Evolutionary conservation across 2,113 vertebrate species (phyloP).

Genomic region (Rhodinocichla rosea): DNA sequence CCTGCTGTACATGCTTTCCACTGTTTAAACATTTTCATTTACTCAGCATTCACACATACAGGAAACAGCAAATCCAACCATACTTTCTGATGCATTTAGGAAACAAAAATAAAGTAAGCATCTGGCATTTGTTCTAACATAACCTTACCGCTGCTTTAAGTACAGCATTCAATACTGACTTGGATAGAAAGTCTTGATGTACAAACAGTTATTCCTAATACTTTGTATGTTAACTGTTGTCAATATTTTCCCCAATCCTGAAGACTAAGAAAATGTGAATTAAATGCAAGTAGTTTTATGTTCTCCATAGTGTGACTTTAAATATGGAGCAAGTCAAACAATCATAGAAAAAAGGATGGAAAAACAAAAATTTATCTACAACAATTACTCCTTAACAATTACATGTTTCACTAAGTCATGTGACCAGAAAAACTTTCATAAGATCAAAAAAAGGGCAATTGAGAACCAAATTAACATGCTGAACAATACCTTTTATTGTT

Average conservation of each 20-base stretch:
- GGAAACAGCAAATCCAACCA: slow-evolving; percentile 40
- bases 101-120: background rate
- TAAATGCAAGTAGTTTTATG: slow-evolving; percentile 65
- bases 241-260: slow-evolving; percentile 30
- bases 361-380: slow-evolving; percentile 26
- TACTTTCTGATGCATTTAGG: slow-evolving; percentile 20
- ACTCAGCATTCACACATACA: slow-evolving; percentile 60
- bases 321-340: slow-evolving; percentile 57
- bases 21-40: slow-evolving; percentile 71
- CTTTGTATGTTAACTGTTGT: slow-evolving; percentile 28
- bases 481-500: slow-evolving; percentile 39
- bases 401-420: slow-evolving; percentile 53
- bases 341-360: slow-evolving; percentile 33
- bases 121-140: background rate
- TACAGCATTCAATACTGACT: background rate
- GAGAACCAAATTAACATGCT: slow-evolving; percentile 41
- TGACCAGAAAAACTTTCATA: slow-evolving; percentile 64
- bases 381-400: slow-evolving; percentile 45
- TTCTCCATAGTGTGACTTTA: slow-evolving; percentile 53
- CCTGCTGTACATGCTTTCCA: slow-evolving; percentile 70
- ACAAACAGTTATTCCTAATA: slow-evolving; percentile 35
- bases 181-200: background rate
- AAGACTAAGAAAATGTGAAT: slow-evolving; percentile 76
- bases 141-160: background rate
- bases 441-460: slow-evolving; percentile 38